A percentile compares a stretch with the other conserved stretches of the same genome.
Evolutionary conservation across 2,113 vertebrate species (phyloP).

Genomic region (Microcebus lehilahytsara): DNA sequence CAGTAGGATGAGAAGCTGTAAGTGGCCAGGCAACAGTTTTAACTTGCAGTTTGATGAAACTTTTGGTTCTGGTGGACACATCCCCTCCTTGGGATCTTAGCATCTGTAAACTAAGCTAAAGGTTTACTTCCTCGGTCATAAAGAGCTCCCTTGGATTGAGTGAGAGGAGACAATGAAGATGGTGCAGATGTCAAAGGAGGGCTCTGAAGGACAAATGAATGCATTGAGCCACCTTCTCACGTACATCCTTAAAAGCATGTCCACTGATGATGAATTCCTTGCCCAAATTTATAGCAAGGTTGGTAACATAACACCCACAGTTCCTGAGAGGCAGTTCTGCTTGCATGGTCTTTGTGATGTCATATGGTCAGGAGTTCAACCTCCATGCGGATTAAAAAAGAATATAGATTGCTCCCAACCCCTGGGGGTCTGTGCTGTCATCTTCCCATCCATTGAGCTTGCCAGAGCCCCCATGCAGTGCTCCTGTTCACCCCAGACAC

Average conservation of each 20-base stretch:
- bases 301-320: neutral
- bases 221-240: neutral
- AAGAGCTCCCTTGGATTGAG: neutral
- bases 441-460: neutral
- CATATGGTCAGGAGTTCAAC: neutral
- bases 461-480: fast-evolving
- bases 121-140: neutral
- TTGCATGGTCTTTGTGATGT: neutral
- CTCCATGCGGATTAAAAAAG: neutral
- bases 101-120: no score
- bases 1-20: no score
- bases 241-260: neutral
- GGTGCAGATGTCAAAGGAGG: neutral
- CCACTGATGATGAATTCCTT: neutral
- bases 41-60: no score
- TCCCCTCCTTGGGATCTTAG: no score
- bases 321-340: neutral
- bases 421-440: neutral
- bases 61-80: no score
- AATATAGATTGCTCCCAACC: neutral
- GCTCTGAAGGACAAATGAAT: neutral
- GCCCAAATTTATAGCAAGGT: neutral
- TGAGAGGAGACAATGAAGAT: neutral
- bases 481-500: neutral
- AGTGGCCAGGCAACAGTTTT: no score